Percentiles rank a stretch among this genome's conserved stretches.
Conservation (phyloP, 2,113 vertebrate genomes). For the Pangasianodon gigas region DNA sequence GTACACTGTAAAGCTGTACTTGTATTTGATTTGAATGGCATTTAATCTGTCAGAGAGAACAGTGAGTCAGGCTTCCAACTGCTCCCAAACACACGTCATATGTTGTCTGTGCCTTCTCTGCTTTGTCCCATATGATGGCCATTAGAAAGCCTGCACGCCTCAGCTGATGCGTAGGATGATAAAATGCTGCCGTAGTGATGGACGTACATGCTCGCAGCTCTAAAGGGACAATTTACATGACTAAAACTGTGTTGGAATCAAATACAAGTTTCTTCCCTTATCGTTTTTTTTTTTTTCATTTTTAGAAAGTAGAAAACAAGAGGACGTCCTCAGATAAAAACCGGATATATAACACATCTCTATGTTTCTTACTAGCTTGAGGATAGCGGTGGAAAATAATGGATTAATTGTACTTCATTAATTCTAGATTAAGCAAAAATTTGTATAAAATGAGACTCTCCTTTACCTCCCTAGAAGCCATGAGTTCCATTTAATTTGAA, state of each 20-base stretch:
- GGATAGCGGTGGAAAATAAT: background rate
- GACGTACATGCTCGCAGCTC: background rate
- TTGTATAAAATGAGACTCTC: background rate
- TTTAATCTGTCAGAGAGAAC: constrained; percentile 11
- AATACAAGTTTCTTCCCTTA: background rate
- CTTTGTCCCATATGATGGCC: constrained; percentile 16
- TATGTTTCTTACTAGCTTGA: background rate
- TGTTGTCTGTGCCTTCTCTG: constrained; percentile 9
- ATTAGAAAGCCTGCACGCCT: constrained; percentile 8
- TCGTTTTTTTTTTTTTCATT: background rate
- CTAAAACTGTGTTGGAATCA: background rate
- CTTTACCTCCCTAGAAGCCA: background rate
- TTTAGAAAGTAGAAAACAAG: background rate
- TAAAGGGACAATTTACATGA: background rate
- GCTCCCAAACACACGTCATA: constrained; percentile 22
- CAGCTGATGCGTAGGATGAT: constrained; percentile 10
- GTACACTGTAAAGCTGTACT: background rate
- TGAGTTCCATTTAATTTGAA: background rate
- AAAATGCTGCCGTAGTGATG: constrained; percentile 2
- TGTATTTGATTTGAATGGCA: background rate
- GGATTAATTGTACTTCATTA: background rate
- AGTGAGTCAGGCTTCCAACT: constrained; percentile 25
- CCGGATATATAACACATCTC: background rate
- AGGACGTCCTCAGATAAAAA: background rate
- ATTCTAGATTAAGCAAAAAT: background rate